Evolutionary conservation across 1,140 invertebrate genomes (phyloP), one percentile per base, ranked within the genome.

Genomic region (Lethocerus indicus): DNA sequence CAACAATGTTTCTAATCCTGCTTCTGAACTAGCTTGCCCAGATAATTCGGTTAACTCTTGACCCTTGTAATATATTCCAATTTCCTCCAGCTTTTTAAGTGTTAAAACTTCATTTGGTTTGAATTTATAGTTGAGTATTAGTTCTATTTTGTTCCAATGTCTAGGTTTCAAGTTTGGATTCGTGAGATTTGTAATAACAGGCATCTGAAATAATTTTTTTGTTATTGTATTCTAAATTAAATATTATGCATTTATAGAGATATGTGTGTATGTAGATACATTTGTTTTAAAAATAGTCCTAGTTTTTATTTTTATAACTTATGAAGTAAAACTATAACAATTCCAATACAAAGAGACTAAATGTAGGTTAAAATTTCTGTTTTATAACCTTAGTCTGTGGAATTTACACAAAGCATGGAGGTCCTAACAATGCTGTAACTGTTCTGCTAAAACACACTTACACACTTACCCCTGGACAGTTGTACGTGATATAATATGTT

Each of bases 111-210:
- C 74, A 29, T 84, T 79, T 0, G 77, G 72, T 49, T 73, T 75
- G 55, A 90, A 76, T 51, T 79, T 78, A 23, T 75, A 73, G 51
- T 75, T 73, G 0, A 91, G 62, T 20, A 87, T 64, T 4, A 74
- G 71, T 49, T 88, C 84, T 16, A 93, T 81, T 58, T 76, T 74
- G 2, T 78, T 67, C 87, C 87, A 91, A 61, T 92, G 87, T 1
- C 88, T 74, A 27, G 72, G 67, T 51, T 77, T 74, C 27, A 88
- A 60, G 16, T 74, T 73, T 9, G 80, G 80, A 64, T 87, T 88
- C 43, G 81, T 74, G 16, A 89, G 61, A 47, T 79, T 81, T 7
- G 73, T 70, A 47, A 88, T 78, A 20, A 83, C 71, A 2, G 83
- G 79, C 37, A 89, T 61, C 74, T 82, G 59, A 50, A 56, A 56